Evolutionary conservation across 2,113 vertebrate species (phyloP).

Genomic region (Amblyornis subalaris): DNA sequence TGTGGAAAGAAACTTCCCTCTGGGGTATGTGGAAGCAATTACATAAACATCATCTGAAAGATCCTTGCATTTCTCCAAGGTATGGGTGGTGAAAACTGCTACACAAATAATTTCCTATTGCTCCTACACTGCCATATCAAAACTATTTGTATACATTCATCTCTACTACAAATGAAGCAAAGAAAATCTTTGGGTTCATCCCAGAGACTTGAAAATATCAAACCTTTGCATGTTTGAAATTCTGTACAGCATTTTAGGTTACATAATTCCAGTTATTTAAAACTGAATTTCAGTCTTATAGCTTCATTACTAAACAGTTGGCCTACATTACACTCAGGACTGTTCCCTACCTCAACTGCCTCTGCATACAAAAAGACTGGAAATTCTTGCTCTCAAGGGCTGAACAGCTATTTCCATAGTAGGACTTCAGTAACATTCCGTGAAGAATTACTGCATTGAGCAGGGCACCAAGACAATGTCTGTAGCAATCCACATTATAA

Average conservation of each 20-base stretch:
- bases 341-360: background rate
- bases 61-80: constrained; percentile 12
- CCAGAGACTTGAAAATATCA: background rate
- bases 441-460: background rate
- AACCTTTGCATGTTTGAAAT: background rate
- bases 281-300: background rate
- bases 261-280: background rate
- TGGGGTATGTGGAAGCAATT: constrained; percentile 7
- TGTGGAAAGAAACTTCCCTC: background rate
- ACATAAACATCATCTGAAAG: constrained; percentile 23
- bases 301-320: background rate
- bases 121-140: background rate
- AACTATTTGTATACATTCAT: background rate
- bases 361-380: background rate
- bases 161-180: background rate
- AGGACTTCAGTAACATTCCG: background rate
- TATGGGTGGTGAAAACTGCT: background rate
- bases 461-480: background rate
- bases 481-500: background rate
- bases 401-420: background rate
- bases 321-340: background rate
- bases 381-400: background rate
- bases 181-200: background rate
- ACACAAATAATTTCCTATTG: background rate
- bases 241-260: background rate